Base-by-base conservation (phyloP, 2,888 invertebrate species). In the Plebejus argus region DNA sequence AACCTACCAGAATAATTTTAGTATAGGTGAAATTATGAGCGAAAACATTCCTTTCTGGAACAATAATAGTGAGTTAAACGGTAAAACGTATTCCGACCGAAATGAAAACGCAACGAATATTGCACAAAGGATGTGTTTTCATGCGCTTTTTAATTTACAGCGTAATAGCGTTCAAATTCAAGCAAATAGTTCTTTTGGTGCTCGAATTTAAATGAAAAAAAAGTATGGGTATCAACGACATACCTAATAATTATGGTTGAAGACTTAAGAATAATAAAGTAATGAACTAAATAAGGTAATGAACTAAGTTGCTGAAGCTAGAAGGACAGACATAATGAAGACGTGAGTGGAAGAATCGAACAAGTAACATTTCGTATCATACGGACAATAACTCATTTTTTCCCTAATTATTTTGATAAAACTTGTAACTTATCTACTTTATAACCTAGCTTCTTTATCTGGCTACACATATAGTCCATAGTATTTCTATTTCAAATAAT, bases 71-170 rank as follows among this genome's bases (percentile, higher is more conserved):
- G 45, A 72, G 49, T 74, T 74, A 74, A 49, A 45, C 23, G 74
- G 49, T 74, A 49, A 72, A 72, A 72, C 45, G 72, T 74, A 74
- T 74, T 53, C 49, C 49, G 53, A 45, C 23, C 53, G 53, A 53
- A 74, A 53, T 53, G 74, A 74, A 74, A 53, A 49, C 74, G 74
- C 74, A 74, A 74, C 53, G 53, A 49, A 49, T 53, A 74, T 53
- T 74, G 74, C 53, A 74, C 74, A 74, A 49, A 74, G 53, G 74
- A 74, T 74, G 28, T 15, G 74, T 74, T 74, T 77, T 78, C 74
- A 70, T 78, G 76, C 53, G 76, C 76, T 79, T 79, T 70, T 79
- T 79, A 76, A 78, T 76, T 75, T 77, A 76, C 72, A 61, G 66
- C 72, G 71, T 56, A 53, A 49, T 70, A 45, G 66, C 45, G 77